Base-by-base conservation (phyloP, 37 sponge, comb jelly and placozoan genomes). In the Crambe crambe region DNA sequence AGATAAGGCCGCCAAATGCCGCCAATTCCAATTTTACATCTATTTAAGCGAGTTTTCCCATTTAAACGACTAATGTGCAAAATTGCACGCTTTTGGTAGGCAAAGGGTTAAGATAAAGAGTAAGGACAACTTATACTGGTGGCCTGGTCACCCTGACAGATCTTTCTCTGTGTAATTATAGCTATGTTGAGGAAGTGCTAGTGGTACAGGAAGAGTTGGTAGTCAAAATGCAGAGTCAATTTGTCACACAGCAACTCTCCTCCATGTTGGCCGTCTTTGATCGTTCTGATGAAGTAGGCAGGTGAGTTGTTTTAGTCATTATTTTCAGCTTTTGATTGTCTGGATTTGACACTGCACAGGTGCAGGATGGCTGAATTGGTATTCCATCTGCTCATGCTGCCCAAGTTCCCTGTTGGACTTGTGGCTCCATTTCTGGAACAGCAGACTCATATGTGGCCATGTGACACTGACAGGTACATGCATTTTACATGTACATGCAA, bases 201-300 rank as follows among this genome's bases (percentile, higher is more conserved):
- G 31, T 77, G 42, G 61, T 41, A 58, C 37, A 69, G 63, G 36
- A 85, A 47, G 76, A 68, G 54, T 25, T 43, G 39, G 84, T 68
- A 59, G 12, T 22, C 4, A 37, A n/a, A 41, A 22, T 87, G 29
- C 74, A 85, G 74, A 38, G 57, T 22, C 79, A 74, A 54, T 93
- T 89, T 77, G 82, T 89, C 39, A 62, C 64, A 34, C 58, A 77
- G 31, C 91, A 93, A 86, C 86, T 93, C 37, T 74, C 72, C 47
- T 68, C 57, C 37, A 75, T 86, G 27, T 35, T 81, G 5, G 29
- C 64, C 23, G 77, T 77, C 1, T 37, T 89, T 74, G 94, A 93
- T 70, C 68, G 67, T 36, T 58, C 89, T 34, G 94, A 93, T 78
- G 94, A 93, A 73, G 83, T 89, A 51, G 94, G 94, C 54, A 93